These are phyloP conservation scores for Diplazon laetatorius DNA, from an alignment of 2,888 invertebrate species.

Conservation along the genomic window DNA sequence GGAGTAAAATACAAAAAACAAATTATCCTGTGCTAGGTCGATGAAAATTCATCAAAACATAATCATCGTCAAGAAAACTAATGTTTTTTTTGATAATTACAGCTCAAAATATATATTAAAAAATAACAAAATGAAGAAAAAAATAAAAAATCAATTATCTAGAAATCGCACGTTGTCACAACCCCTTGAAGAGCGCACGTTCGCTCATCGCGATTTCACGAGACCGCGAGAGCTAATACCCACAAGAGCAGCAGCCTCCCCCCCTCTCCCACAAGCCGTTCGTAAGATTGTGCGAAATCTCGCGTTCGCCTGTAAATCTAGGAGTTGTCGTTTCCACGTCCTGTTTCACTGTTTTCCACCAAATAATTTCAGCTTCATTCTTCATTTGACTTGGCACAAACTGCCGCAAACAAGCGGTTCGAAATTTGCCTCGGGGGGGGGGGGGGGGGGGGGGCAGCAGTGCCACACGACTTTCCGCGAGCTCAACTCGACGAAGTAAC, in stretches of 20 bases:
- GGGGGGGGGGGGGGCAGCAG: constrained; percentile 63
- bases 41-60: no score
- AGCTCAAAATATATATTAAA: no score
- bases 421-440: constrained; percentile 62
- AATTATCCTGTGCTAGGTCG: no score
- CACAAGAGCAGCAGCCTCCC: no score
- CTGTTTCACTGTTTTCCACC: constrained; percentile 82
- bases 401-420: constrained; percentile 82
- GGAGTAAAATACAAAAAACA: no score
- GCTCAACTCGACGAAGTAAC: constrained; percentile 70
- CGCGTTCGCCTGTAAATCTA: constrained; percentile 78
- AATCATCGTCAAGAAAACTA: no score
- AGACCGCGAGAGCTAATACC: constrained; percentile 35
- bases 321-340: constrained; percentile 82
- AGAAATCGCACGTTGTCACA: no score
- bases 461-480: constrained; percentile 66
- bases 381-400: constrained; percentile 83
- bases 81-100: no score
- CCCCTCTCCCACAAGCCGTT: constrained; percentile 27
- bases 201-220: no score
- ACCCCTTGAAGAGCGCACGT: no score
- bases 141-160: no score
- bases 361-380: constrained; percentile 83
- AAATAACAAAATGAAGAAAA: no score
- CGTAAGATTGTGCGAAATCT: constrained; percentile 61